Percentiles rank a stretch among this genome's conserved stretches.
phyloP scores from a whole-genome alignment of 2,888 invertebrate genomes.

The Morinoia aosen region DNA sequence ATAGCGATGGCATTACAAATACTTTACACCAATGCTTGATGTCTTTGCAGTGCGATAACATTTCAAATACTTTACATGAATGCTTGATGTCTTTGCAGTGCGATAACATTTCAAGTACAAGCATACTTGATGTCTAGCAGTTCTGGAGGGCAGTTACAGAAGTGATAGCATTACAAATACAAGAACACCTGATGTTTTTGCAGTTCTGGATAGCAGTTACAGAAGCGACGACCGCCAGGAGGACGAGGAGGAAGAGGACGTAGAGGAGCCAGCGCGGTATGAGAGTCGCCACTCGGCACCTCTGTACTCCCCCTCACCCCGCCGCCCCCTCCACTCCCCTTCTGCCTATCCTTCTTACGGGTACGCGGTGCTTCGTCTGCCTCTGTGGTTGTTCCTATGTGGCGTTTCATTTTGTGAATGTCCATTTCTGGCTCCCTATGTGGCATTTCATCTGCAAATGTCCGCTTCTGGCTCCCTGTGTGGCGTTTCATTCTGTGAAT shows the following conservation, averaged over 20 bases:
- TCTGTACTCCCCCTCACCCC: slow-evolving; percentile 2
- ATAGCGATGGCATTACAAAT: no score
- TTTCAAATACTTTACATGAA: background rate
- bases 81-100: background rate
- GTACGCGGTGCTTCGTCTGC: background rate
- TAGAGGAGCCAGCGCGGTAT: background rate
- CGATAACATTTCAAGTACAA: no score
- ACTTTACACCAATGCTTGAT: background rate
- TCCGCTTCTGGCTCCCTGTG: no score
- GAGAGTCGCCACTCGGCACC: background rate
- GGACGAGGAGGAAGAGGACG: slow-evolving; percentile 19
- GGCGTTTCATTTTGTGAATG: no score
- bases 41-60: background rate
- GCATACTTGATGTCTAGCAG: background rate
- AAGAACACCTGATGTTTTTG: background rate
- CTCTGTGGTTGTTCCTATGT: no score
- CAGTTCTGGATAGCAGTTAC: background rate
- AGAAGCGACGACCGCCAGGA: background rate
- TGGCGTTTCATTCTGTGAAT: no score
- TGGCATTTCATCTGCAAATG: no score
- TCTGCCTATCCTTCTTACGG: background rate
- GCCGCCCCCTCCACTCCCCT: background rate
- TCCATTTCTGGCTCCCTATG: no score
- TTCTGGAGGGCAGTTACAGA: background rate
- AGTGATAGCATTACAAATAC: no score